These are phyloP conservation scores for Charina bottae DNA, from an alignment of 2,113 vertebrate species.

Conservation along the genomic window DNA sequence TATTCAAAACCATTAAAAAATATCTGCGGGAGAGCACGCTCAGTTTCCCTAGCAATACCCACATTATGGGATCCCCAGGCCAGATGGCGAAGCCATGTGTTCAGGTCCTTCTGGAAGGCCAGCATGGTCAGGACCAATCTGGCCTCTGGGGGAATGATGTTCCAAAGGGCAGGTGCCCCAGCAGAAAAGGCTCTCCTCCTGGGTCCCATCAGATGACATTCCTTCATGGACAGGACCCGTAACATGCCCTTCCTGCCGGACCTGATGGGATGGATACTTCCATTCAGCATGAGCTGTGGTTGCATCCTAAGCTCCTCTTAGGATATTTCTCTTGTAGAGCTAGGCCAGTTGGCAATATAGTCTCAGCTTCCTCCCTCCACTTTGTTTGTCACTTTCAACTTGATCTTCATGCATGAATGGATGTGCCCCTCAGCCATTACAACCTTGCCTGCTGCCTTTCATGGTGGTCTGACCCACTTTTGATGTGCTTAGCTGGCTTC, in stretches of 20 bases:
- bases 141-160: background rate
- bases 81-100: too few relatives aligned
- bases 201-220: background rate
- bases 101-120: background rate
- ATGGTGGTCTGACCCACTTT: background rate
- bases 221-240: background rate
- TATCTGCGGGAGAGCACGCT: too few relatives aligned
- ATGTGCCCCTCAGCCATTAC: background rate
- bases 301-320: background rate
- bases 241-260: background rate
- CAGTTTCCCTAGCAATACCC: too few relatives aligned
- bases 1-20: too few relatives aligned
- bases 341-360: background rate
- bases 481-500: background rate
- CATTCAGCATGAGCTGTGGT: background rate
- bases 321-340: background rate
- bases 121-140: background rate
- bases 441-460: background rate
- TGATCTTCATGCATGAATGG: background rate
- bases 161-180: background rate
- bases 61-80: too few relatives aligned
- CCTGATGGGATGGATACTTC: background rate
- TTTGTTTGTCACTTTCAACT: background rate
- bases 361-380: background rate
- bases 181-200: background rate